Percentiles rank a stretch among this genome's conserved stretches.
phyloP scores from a whole-genome alignment of 2,888 invertebrate species.

The Dynastes tityus region DNA sequence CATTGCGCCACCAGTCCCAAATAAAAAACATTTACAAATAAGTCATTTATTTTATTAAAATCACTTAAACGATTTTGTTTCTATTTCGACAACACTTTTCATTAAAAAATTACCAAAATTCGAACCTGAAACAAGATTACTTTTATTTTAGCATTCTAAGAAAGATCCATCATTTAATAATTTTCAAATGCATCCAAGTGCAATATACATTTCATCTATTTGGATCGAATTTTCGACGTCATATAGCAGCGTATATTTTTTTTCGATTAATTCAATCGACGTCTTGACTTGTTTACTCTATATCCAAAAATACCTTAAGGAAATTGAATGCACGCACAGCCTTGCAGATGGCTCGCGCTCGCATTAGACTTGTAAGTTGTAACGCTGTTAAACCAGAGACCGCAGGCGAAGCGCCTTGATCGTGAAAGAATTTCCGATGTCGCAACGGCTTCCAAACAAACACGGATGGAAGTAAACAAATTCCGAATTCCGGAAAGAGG shows the following conservation, averaged over 20 bases:
- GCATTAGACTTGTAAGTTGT: constrained; percentile 6
- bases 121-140: too few relatives aligned
- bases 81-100: too few relatives aligned
- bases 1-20: too few relatives aligned
- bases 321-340: constrained; percentile 15
- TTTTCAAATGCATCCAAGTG: too few relatives aligned
- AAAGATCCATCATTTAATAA: too few relatives aligned
- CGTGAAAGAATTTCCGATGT: constrained; percentile 43
- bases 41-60: too few relatives aligned
- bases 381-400: constrained; percentile 6
- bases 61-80: too few relatives aligned
- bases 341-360: constrained; percentile 28
- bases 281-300: constrained; percentile 25
- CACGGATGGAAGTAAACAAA: constrained; percentile 34
- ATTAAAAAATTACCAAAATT: too few relatives aligned
- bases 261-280: constrained; percentile 17
- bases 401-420: constrained; percentile 21
- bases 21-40: too few relatives aligned
- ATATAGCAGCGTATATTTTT: not conserved
- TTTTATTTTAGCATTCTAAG: too few relatives aligned
- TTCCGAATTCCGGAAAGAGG: constrained; percentile 32
- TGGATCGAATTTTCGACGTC: too few relatives aligned
- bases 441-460: constrained; percentile 34
- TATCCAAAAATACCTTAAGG: constrained; percentile 35
- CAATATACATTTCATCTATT: too few relatives aligned